phyloP scores from a whole-genome alignment of 1,140 invertebrate species.

The Trypoxylus dichotomus region DNA sequence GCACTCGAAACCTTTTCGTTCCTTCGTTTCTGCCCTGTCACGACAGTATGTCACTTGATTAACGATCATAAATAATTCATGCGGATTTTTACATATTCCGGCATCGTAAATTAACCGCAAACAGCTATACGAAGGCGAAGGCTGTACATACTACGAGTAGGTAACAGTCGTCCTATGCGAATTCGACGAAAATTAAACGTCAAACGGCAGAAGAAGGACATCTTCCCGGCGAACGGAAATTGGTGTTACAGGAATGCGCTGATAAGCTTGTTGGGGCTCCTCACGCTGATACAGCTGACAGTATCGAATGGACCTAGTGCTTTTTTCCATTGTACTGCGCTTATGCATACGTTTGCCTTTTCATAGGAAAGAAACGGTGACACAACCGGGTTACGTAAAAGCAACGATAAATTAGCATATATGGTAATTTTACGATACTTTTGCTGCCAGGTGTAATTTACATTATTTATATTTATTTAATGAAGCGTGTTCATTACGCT shows the following conservation, averaged over 20 bases:
- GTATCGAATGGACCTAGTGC: not conserved
- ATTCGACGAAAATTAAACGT: not conserved
- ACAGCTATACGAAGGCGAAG: not conserved
- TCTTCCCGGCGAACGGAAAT: conserved; percentile 9
- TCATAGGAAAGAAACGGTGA: not conserved
- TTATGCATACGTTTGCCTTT: not conserved
- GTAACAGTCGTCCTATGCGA: not conserved
- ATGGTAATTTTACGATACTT: not conserved
- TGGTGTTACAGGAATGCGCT: conserved; percentile 20
- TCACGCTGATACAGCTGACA: not conserved
- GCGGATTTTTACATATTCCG: conserved; percentile 23
- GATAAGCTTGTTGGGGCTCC: not conserved
- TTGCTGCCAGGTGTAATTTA: not conserved
- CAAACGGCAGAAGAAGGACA: not conserved
- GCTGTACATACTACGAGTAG: not conserved
- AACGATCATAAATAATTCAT: conserved; percentile 21
- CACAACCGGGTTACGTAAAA: not conserved
- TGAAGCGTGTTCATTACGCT: not conserved
- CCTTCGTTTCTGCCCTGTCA: conserved; percentile 7
- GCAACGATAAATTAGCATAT: not conserved
- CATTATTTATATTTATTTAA: conserved; percentile 8
- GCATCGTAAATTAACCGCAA: conserved; percentile 14
- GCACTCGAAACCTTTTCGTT: not conserved
- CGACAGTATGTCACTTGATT: conserved; percentile 23
- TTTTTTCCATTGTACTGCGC: not conserved